phyloP scores from a whole-genome alignment of 2,797 vertebrate genomes.

The Artibeus lituratus region DNA sequence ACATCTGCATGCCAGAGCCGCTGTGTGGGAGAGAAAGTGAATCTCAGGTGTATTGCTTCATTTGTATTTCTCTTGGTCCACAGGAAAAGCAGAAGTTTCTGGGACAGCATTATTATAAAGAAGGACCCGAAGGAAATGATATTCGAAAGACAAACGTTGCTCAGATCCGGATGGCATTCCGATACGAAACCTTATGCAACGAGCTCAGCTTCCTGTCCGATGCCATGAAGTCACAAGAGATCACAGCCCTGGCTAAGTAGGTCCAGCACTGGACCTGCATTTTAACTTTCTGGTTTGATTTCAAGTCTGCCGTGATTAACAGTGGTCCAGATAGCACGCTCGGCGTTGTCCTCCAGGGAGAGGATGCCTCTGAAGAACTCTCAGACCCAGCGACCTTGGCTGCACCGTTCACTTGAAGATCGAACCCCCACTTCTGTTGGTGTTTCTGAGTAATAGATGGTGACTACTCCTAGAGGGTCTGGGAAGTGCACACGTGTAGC shows the following conservation, averaged over 20 bases:
- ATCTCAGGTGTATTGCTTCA: neutral
- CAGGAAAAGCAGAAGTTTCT: constrained; percentile 97
- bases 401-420: constrained; percentile 20
- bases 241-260: constrained; percentile 78
- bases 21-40: neutral
- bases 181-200: constrained; percentile 93
- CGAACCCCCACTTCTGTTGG: constrained; percentile 18
- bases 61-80: constrained; percentile 17
- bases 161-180: constrained; percentile 96
- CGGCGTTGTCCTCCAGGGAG: neutral
- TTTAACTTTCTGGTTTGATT: constrained; percentile 38
- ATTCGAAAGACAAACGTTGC: constrained; percentile 96
- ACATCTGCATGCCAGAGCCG: neutral
- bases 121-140: constrained; percentile 94
- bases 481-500: constrained; percentile 31
- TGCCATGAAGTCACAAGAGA: constrained; percentile 88
- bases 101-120: constrained; percentile 91
- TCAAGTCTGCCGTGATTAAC: constrained; percentile 24
- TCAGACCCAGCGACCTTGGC: neutral
- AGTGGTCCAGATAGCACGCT: constrained; percentile 38
- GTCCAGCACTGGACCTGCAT: constrained; percentile 25
- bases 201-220: constrained; percentile 96
- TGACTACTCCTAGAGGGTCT: neutral
- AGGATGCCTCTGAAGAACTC: constrained; percentile 22
- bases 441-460: constrained; percentile 20